Evolutionary conservation across 2,888 invertebrate species (phyloP).

Genomic region (Chaitophorus viminalis): DNA sequence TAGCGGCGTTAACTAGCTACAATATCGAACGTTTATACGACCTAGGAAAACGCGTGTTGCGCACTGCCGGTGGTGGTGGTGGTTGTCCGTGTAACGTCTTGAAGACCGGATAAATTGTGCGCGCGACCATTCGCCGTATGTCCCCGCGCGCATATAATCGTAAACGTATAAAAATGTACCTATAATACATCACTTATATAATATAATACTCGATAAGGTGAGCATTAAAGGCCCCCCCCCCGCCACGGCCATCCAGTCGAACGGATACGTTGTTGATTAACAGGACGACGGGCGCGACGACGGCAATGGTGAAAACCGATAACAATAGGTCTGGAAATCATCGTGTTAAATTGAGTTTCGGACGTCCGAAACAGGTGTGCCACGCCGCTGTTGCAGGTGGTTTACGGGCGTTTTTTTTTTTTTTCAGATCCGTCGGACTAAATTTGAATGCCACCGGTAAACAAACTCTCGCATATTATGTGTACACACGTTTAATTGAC

Average conservation of each 20-base stretch:
- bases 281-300: conserved; percentile 12
- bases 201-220: too few species aligned
- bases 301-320: conserved; percentile 22
- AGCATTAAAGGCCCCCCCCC: background rate
- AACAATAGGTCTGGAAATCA: conserved; percentile 58
- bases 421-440: conserved; percentile 6
- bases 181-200: too few species aligned
- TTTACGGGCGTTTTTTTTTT: conserved; percentile 32
- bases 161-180: too few species aligned
- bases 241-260: background rate
- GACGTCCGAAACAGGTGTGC: conserved; percentile 58
- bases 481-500: too few species aligned
- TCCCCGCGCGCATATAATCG: background rate
- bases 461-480: too few species aligned
- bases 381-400: conserved; percentile 39
- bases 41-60: background rate
- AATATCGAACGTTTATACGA: background rate
- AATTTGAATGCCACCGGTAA: conserved; percentile 37
- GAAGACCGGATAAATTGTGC: background rate
- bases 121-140: background rate
- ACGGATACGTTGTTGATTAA: conserved; percentile 28
- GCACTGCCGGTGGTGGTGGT: too few species aligned
- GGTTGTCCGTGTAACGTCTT: background rate
- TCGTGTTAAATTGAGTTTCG: conserved; percentile 61
- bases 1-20: background rate